Evolutionary conservation across 2,797 vertebrate genomes (phyloP).

Genomic region (Poecilia gillii): DNA sequence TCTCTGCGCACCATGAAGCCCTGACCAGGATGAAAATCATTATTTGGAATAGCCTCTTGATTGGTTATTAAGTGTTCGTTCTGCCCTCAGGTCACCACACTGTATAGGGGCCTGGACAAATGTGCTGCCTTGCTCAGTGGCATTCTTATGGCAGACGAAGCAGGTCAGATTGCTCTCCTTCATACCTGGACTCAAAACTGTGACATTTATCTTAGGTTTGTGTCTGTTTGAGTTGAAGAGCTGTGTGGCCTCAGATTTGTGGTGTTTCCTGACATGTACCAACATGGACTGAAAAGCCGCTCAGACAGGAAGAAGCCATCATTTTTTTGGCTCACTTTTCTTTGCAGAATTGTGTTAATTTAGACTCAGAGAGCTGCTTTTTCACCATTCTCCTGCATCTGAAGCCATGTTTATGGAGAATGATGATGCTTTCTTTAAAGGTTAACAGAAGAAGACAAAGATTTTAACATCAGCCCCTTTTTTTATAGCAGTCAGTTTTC

Average conservation of each 20-base stretch:
- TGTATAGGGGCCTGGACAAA: conserved; percentile 85
- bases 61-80: background rate
- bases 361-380: background rate
- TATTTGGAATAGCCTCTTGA: background rate
- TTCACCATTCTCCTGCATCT: background rate
- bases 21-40: background rate
- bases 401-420: background rate
- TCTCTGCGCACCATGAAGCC: background rate
- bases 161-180: conserved; percentile 70
- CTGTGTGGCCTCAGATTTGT: background rate
- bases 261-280: too few species aligned
- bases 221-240: background rate
- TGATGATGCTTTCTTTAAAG: background rate
- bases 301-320: too few species aligned
- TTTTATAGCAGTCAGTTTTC: background rate
- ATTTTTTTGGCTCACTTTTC: too few species aligned
- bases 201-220: background rate
- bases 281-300: too few species aligned
- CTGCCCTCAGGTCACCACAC: conserved; percentile 75
- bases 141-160: conserved; percentile 84
- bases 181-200: background rate
- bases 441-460: background rate
- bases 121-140: conserved; percentile 88
- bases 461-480: background rate
- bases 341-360: too few species aligned